These are phyloP conservation scores for Pristionchus pacificus DNA, from an alignment of 1,140 invertebrate species.

Conservation along the genomic window DNA sequence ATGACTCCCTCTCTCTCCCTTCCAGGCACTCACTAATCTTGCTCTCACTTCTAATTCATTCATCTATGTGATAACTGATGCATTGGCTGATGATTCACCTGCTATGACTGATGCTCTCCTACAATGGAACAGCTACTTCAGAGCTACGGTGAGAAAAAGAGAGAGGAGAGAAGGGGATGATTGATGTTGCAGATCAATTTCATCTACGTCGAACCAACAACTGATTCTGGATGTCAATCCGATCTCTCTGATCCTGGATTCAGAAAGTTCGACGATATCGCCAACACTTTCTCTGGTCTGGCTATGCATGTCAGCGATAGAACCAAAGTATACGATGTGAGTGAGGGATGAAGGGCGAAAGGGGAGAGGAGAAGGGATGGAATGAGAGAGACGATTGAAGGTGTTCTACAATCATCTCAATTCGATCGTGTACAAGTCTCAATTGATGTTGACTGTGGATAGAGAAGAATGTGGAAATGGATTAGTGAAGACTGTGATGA, in stretches of 20 bases:
- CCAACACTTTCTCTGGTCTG: constrained; percentile 14
- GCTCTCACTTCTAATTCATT: background rate
- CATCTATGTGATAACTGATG: constrained; percentile 1
- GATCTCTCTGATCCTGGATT: constrained; percentile 13
- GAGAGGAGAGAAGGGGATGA: background rate
- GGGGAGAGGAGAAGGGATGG: too few relatives aligned
- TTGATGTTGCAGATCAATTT: constrained; percentile 17
- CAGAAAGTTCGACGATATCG: constrained; percentile 9
- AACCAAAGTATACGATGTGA: background rate
- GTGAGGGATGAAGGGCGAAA: too few relatives aligned
- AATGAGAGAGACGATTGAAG: too few relatives aligned
- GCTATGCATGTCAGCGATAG: constrained; percentile 16
- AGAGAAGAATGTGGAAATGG: background rate
- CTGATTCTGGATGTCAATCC: constrained; percentile 10
- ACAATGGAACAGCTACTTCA: constrained; percentile 15
- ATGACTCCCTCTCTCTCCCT: too few relatives aligned
- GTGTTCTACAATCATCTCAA: constrained; percentile 27
- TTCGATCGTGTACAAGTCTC: constrained; percentile 25
- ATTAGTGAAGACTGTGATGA: constrained; percentile 18
- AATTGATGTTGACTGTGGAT: constrained; percentile 36
- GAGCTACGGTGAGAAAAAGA: constrained; percentile 10
- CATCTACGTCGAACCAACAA: constrained; percentile 17
- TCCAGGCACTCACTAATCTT: background rate
- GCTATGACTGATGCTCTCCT: background rate
- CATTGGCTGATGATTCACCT: background rate